Percentiles rank a stretch among this genome's conserved stretches.
Conservation (phyloP, 2,113 vertebrate species). For the Ceyx melanurus region DNA sequence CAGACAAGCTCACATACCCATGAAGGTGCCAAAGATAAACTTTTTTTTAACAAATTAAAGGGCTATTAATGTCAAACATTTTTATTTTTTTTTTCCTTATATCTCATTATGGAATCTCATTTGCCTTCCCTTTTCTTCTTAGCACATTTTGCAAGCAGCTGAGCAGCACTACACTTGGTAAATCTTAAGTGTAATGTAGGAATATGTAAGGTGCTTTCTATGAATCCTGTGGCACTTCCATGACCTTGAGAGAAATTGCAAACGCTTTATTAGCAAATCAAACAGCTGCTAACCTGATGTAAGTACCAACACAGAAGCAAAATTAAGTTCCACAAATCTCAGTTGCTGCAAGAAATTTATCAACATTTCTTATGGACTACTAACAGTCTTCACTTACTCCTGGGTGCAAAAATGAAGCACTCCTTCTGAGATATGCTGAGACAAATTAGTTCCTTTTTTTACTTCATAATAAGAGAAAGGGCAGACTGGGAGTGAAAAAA, state of each 20-base stretch:
- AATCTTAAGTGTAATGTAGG: not conserved
- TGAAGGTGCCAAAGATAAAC: not conserved
- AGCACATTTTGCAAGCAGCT: not conserved
- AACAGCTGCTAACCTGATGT: not conserved
- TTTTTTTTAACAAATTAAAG: not conserved
- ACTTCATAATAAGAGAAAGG: constrained; percentile 36
- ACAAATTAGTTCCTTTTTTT: constrained; percentile 31
- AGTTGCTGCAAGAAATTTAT: not conserved
- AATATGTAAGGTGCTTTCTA: not conserved
- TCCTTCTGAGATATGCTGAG: constrained; percentile 8
- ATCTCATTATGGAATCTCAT: not conserved
- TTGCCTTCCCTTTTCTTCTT: not conserved
- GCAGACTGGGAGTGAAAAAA: not conserved
- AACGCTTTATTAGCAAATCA: constrained; percentile 15
- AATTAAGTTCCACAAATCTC: not conserved
- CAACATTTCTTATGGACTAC: not conserved
- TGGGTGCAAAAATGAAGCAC: constrained; percentile 27
- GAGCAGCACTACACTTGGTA: not conserved
- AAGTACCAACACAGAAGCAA: not conserved
- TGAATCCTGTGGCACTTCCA: not conserved
- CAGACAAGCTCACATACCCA: not conserved
- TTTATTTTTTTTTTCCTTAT: not conserved
- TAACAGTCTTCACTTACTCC: constrained; percentile 3
- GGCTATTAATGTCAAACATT: not conserved
- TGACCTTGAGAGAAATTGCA: not conserved